Percentiles rank a stretch among this genome's conserved stretches.
Conservation (phyloP, 2,113 vertebrate species). For the Danio rerio region GRCz12tu NC_133193.1:38807501-38808000, state of each 20-base stretch:
- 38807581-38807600: background rate
- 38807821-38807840: background rate
- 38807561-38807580: background rate
- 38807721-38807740: constrained; percentile 84
- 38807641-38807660: constrained; percentile 88
- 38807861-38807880: no score
- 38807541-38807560: no score
- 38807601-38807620: background rate
- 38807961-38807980: no score
- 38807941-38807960: no score
- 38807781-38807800: background rate
- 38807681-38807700: constrained; percentile 91
- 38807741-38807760: constrained; percentile 87
- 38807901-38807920: no score
- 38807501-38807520: no score
- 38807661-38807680: constrained; percentile 92
- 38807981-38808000: no score
- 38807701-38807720: constrained; percentile 85
- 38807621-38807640: constrained; percentile 62
- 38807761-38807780: constrained; percentile 92
- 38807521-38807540: no score
- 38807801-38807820: background rate
- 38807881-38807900: no score
- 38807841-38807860: background rate
- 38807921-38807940: no score